Base-by-base conservation (phyloP, 2,888 invertebrate species). In the Drosophila greeni region DNA sequence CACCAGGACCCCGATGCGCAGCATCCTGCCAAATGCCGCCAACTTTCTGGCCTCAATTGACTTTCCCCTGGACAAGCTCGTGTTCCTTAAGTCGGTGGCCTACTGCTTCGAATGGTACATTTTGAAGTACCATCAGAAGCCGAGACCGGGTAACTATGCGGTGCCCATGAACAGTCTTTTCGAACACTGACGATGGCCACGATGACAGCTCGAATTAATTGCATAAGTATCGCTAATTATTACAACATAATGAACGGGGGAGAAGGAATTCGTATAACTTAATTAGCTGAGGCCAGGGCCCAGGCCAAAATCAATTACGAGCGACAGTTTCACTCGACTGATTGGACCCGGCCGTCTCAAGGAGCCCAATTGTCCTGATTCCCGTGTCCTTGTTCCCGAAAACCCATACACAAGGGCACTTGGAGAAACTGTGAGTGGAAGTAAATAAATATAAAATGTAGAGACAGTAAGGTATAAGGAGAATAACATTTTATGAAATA, bases 81-180 rank as follows among this genome's bases (percentile, higher is more conserved):
- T 11, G 0, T 75, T 62, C 57, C 55, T 81, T 0, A 53, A 47
- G 11, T 14, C 43, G 0, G 34, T 62, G 2, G 81, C 75, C 1
- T 79, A 57, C 37, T 79, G 83, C 43, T 81, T 82, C 26, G 78
- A 79, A 23, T 82, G 77, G 77, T 82, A 77, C 53, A 12, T 57
- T 11, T n/a, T 81, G 16, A 64, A 61, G 0, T 65, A 66, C 34
- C 61, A 82, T 5, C 26, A 47, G 0, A 3, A 20, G 5, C 9
- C 3, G 0, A 49, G 73, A 9, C 70, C 67, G 8, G 56, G 45
- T 0, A 1, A 20, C 2, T 75, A 5, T 16, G 49, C 55, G 16
- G 66, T 74, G 5, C 82, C 81, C 4, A 67, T 68, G 14, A 58
- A 64, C 57, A 8, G 8, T 0, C 34, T 12, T 6, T 65, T 40